phyloP scores from a whole-genome alignment of 2,113 vertebrate genomes.

The Manacus vitellinus region DNA sequence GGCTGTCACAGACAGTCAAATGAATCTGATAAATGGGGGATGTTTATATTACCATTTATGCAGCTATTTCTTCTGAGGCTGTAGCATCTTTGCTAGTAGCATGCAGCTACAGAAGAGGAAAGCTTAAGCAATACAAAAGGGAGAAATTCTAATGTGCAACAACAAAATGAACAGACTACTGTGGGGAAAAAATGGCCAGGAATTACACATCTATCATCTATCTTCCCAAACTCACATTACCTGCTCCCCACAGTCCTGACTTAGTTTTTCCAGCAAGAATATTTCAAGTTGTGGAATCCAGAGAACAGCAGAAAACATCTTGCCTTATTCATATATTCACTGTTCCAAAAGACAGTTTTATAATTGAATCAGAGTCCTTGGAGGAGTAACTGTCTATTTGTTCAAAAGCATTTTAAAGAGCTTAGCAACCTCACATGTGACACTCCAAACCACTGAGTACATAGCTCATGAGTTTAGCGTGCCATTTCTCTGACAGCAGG shows the following conservation, averaged over 20 bases:
- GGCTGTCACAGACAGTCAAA: neutral
- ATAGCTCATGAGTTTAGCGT: neutral
- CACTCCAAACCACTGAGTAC: neutral
- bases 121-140: neutral
- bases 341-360: neutral
- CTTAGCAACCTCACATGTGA: neutral
- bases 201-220: neutral
- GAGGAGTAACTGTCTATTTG: neutral
- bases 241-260: neutral
- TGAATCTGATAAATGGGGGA: neutral
- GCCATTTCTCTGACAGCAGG: neutral
- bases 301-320: neutral
- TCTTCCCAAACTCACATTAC: neutral
- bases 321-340: neutral
- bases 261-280: neutral
- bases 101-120: neutral
- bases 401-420: neutral
- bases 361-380: neutral
- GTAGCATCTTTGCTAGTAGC: neutral
- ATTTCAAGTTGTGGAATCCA: constrained; percentile 28
- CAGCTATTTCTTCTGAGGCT: neutral
- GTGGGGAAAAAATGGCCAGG: neutral
- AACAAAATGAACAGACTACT: neutral
- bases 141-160: neutral
- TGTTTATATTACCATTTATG: neutral